Evolutionary conservation across 2,113 vertebrate genomes (phyloP).

Genomic region (Notothenia coriiceps): DNA sequence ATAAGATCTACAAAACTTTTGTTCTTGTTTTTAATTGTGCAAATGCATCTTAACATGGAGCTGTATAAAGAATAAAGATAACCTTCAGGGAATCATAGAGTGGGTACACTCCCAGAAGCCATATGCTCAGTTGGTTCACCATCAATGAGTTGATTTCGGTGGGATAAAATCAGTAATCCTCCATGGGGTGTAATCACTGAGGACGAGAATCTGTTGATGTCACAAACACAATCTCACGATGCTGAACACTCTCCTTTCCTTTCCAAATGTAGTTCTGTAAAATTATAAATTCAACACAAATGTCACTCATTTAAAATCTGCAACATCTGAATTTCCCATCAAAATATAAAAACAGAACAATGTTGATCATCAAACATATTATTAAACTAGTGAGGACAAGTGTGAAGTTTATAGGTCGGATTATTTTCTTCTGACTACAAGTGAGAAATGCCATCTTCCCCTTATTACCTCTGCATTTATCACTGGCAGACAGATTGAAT

Average conservation of each 20-base stretch:
- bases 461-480: slow-evolving; percentile 58
- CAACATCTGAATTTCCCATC: not conserved
- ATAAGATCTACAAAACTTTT: not conserved
- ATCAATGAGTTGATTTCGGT: not conserved
- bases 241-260: not conserved
- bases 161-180: slow-evolving; percentile 7
- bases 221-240: not conserved
- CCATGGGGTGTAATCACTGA: slow-evolving; percentile 7
- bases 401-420: not conserved
- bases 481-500: slow-evolving; percentile 45
- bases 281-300: slow-evolving; percentile 15
- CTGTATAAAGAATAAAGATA: not conserved
- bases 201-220: not conserved
- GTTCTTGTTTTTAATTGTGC: not conserved
- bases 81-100: not conserved
- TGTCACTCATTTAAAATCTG: slow-evolving; percentile 1
- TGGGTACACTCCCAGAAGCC: not conserved
- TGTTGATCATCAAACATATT: slow-evolving; percentile 2
- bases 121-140: slow-evolving; percentile 15
- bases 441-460: slow-evolving; percentile 51
- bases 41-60: not conserved
- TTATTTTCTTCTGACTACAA: slow-evolving; percentile 27
- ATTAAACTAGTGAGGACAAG: not conserved
- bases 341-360: slow-evolving; percentile 1
- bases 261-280: slow-evolving; percentile 10